These are phyloP conservation scores for Sarcophaga bullata DNA, from an alignment of 1,140 invertebrate species.

Conservation along the genomic window DNA sequence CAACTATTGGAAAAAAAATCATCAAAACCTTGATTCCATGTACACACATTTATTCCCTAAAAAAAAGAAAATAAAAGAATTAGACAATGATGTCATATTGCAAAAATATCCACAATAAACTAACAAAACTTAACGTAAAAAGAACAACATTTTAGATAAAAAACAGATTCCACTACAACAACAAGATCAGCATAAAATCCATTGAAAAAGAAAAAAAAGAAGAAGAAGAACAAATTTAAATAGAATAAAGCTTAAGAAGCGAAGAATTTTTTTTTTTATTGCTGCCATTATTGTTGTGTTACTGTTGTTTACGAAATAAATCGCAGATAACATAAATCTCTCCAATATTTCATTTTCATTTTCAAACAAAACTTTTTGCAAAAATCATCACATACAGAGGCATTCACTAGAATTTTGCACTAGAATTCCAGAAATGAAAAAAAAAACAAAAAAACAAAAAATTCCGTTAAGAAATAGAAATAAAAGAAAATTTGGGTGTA, in stretches of 20 bases:
- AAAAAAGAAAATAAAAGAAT: too few species aligned
- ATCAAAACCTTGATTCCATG: background rate
- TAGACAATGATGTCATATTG: background rate
- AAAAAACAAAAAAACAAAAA: too few species aligned
- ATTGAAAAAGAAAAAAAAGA: too few species aligned
- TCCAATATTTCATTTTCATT: background rate
- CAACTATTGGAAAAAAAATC: too few species aligned
- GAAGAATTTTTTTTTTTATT: background rate
- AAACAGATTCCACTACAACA: background rate
- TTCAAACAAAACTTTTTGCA: too few species aligned
- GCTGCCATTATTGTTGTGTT: too few species aligned
- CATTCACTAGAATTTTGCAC: background rate
- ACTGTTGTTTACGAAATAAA: too few species aligned
- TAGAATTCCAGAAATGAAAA: background rate
- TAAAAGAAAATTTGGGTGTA: background rate
- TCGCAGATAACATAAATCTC: background rate
- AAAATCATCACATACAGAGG: too few species aligned
- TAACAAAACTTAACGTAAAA: too few species aligned
- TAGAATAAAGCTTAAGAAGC: background rate
- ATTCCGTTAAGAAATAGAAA: too few species aligned
- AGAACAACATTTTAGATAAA: background rate
- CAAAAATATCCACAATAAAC: slow-evolving; percentile 4
- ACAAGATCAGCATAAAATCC: background rate
- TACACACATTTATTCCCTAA: too few species aligned
- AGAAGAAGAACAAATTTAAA: too few species aligned